These are phyloP conservation scores for Alosa alosa DNA, from an alignment of 2,113 vertebrate genomes.

Conservation along the genomic window DNA sequence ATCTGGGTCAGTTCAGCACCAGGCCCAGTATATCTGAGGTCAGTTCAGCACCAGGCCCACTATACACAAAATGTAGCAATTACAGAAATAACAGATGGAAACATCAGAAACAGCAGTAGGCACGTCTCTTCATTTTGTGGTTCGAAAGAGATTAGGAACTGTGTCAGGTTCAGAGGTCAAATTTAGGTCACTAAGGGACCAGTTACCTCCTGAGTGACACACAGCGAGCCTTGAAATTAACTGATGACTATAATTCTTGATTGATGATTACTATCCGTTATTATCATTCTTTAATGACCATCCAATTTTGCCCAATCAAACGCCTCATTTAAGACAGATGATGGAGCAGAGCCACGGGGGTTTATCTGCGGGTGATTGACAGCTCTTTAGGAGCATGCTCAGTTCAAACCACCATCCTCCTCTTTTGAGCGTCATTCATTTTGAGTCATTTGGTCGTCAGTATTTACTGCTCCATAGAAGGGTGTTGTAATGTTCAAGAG, in stretches of 20 bases:
- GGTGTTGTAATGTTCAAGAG: not conserved
- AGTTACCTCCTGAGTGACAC: constrained; percentile 7
- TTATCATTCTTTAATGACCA: not conserved
- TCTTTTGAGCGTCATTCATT: not conserved
- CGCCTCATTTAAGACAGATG: not conserved
- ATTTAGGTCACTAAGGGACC: not conserved
- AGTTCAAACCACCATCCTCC: not conserved
- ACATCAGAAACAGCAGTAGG: not conserved
- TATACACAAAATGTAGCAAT: not conserved
- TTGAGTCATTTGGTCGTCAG: not conserved
- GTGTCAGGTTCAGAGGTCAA: not conserved
- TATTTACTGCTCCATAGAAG: not conserved
- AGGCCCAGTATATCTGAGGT: too few species aligned
- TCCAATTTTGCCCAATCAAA: not conserved
- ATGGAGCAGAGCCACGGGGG: not conserved
- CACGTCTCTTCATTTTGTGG: not conserved
- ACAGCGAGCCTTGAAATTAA: not conserved
- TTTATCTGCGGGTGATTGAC: not conserved
- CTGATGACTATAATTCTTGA: not conserved
- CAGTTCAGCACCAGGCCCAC: too few species aligned
- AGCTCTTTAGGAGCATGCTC: not conserved
- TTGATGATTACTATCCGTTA: not conserved
- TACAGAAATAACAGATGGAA: not conserved
- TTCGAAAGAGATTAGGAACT: not conserved
- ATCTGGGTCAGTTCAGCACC: too few species aligned